phyloP scores from a whole-genome alignment of 2,888 invertebrate genomes.

The Luperina nickerlii region DNA sequence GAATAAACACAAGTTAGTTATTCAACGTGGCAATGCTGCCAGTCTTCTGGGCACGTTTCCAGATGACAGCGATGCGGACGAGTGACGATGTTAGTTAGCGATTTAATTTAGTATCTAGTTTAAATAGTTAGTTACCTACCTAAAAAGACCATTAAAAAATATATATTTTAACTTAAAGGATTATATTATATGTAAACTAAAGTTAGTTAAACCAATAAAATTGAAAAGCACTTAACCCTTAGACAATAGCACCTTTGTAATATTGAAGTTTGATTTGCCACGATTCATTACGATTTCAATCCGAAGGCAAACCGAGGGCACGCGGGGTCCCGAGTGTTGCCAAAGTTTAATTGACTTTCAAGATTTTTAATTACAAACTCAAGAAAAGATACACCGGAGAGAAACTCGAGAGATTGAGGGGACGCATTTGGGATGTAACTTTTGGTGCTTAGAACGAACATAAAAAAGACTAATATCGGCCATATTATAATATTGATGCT shows the following conservation, averaged over 20 bases:
- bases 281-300: constrained; percentile 81
- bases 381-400: constrained; percentile 76
- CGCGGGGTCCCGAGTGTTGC: constrained; percentile 64
- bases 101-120: too few relatives aligned
- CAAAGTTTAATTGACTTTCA: constrained; percentile 88
- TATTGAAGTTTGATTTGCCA: constrained; percentile 79
- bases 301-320: constrained; percentile 67
- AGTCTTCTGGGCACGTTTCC: too few relatives aligned
- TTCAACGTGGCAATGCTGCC: too few relatives aligned
- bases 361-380: constrained; percentile 88
- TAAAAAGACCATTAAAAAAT: too few relatives aligned
- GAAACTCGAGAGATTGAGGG: constrained; percentile 50
- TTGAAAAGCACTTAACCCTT: constrained; percentile 47
- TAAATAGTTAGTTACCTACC: too few relatives aligned
- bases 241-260: constrained; percentile 62
- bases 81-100: too few relatives aligned
- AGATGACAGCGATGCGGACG: too few relatives aligned
- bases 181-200: too few relatives aligned
- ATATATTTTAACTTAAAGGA: too few relatives aligned
- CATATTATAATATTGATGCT: not conserved
- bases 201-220: constrained; percentile 22
- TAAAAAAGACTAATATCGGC: not conserved
- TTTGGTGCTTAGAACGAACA: not conserved
- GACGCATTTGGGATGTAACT: constrained; percentile 45
- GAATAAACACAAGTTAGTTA: constrained; percentile 7